Percentiles rank a stretch among this genome's conserved stretches.
Conservation (phyloP, 1,140 invertebrate species). For the Apis florea region DNA sequence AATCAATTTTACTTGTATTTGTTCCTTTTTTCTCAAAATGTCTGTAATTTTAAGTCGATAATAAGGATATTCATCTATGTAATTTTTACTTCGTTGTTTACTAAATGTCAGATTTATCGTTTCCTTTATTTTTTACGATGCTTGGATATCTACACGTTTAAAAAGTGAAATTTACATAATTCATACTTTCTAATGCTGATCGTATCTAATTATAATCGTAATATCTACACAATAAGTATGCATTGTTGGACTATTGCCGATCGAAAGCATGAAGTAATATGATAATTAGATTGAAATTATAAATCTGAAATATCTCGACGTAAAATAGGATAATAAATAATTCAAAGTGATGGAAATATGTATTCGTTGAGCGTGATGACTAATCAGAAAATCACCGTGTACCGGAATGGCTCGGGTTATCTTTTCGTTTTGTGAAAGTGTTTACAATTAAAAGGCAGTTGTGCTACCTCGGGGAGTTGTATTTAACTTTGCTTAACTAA, state of each 20-base stretch:
- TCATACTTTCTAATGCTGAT: neutral
- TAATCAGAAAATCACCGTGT: neutral
- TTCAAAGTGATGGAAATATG: neutral
- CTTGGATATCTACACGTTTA: neutral
- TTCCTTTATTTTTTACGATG: neutral
- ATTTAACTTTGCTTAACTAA: conserved; percentile 81
- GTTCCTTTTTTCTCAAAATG: neutral
- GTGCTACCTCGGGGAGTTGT: conserved; percentile 77
- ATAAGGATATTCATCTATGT: neutral
- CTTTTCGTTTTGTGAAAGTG: conserved; percentile 73
- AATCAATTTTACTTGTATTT: neutral
- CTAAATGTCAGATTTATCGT: neutral
- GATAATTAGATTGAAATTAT: neutral
- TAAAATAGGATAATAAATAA: neutral
- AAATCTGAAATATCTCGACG: neutral
- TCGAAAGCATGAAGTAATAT: neutral
- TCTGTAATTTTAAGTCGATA: neutral
- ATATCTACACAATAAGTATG: neutral
- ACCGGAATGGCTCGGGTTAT: conserved; percentile 32
- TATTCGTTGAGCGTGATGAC: conserved; percentile 4
- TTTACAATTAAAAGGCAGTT: conserved; percentile 79
- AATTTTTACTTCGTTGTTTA: neutral
- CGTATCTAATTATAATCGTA: neutral
- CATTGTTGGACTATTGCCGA: neutral
- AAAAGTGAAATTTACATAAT: conserved; percentile 10